Evolutionary conservation across 1,140 invertebrate species (phyloP).

Genomic region (Diploscapter pachys): DNA sequence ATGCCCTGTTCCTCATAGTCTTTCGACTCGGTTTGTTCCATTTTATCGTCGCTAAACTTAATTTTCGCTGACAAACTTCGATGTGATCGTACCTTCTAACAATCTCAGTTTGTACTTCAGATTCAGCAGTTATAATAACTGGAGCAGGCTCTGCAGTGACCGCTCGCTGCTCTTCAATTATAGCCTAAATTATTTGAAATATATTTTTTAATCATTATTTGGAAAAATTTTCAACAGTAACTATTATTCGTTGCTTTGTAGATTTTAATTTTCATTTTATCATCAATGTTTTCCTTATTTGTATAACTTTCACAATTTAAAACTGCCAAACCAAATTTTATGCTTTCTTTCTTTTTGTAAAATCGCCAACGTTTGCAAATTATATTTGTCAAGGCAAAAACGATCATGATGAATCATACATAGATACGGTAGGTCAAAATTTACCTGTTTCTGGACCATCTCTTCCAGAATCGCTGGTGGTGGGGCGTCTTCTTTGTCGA

Average conservation of each 20-base stretch:
- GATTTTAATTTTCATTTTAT: too few species aligned
- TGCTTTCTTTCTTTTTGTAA: not conserved
- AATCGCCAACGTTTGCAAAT: too few species aligned
- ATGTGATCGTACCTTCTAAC: slow-evolving; percentile 39
- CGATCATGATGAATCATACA: too few species aligned
- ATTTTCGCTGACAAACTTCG: slow-evolving; percentile 1
- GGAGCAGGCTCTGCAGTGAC: not conserved
- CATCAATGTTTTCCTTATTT: slow-evolving; percentile 2
- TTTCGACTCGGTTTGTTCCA: slow-evolving; percentile 45
- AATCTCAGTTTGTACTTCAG: slow-evolving; percentile 48
- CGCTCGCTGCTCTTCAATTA: not conserved
- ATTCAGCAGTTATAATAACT: slow-evolving; percentile 42
- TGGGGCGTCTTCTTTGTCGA: slow-evolving; percentile 35
- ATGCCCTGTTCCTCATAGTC: slow-evolving; percentile 33
- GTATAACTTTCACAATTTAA: slow-evolving; percentile 19
- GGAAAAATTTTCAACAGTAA: too few species aligned
- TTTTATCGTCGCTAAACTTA: slow-evolving; percentile 45
- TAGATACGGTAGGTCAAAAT: not conserved
- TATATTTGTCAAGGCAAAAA: too few species aligned
- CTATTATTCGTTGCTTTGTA: too few species aligned
- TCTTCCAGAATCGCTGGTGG: slow-evolving; percentile 43
- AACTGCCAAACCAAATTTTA: slow-evolving; percentile 14
- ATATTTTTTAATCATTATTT: too few species aligned
- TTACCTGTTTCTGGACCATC: slow-evolving; percentile 37
- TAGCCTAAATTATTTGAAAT: too few species aligned